Percentiles rank a stretch among this genome's conserved stretches.
Evolutionary conservation across 2,113 vertebrate genomes (phyloP).

Genomic region (Burhinus bistriatus): DNA sequence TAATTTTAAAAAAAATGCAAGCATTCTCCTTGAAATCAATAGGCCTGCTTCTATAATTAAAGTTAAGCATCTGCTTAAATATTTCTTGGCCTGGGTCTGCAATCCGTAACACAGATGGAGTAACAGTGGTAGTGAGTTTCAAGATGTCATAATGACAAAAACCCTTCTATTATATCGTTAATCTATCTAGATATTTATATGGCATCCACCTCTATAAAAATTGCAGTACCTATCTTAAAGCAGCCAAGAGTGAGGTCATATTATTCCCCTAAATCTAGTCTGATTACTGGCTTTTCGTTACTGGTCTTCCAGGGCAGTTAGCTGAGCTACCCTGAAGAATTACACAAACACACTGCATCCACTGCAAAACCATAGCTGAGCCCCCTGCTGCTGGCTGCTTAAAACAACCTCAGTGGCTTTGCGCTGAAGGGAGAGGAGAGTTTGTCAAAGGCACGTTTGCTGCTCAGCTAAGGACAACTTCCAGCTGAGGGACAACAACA

Average conservation of each 20-base stretch:
- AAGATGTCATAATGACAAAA: slow-evolving; percentile 45
- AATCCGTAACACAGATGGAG: slow-evolving; percentile 25
- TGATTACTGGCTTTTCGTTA: not conserved
- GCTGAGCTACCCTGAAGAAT: not conserved
- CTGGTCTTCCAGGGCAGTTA: not conserved
- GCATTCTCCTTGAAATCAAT: slow-evolving; percentile 8
- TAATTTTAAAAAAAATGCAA: not conserved
- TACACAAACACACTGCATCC: not conserved
- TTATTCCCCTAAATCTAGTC: not conserved
- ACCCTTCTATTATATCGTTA: not conserved
- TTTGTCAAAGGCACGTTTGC: not conserved
- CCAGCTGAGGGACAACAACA: not conserved
- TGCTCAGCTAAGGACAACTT: not conserved
- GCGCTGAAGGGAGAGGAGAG: not conserved
- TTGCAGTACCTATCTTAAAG: not conserved
- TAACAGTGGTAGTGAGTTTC: slow-evolving; percentile 26
- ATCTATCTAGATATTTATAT: slow-evolving; percentile 19
- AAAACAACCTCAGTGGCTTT: not conserved
- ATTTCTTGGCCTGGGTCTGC: not conserved
- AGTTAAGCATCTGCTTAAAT: slow-evolving; percentile 33
- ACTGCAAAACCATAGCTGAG: not conserved
- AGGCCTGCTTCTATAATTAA: not conserved
- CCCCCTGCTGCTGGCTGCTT: not conserved
- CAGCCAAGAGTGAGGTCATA: not conserved
- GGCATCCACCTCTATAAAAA: not conserved